A percentile compares a stretch with the other conserved stretches of the same genome.
phyloP scores from a whole-genome alignment of 2,888 invertebrate genomes.

The Sceliomorpha sp. region DNA sequence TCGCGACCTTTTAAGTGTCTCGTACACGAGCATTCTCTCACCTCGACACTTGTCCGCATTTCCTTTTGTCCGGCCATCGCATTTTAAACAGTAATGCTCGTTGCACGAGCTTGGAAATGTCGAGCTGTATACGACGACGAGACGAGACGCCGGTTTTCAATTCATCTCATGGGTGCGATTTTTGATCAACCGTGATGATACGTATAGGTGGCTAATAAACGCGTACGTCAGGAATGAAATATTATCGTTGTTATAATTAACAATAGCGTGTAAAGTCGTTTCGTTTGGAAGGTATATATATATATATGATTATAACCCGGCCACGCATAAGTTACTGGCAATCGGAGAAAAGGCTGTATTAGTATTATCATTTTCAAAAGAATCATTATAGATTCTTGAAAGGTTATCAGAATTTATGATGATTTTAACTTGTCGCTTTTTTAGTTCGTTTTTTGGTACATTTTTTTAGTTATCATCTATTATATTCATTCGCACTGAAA shows the following conservation, averaged over 20 bases:
- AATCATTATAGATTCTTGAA: no score
- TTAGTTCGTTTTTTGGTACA: no score
- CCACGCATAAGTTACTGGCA: no score
- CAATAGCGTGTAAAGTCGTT: slow-evolving; percentile 6
- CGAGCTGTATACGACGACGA: slow-evolving; percentile 8
- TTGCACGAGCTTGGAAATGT: slow-evolving; percentile 25
- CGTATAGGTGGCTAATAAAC: slow-evolving; percentile 21
- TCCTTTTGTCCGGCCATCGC: slow-evolving; percentile 35
- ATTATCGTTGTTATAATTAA: slow-evolving; percentile 31
- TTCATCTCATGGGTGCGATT: slow-evolving; percentile 41
- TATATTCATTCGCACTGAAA: no score
- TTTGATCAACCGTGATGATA: slow-evolving; percentile 13
- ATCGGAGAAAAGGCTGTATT: no score
- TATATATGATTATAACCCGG: no score
- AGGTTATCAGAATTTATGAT: no score
- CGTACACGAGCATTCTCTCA: slow-evolving; percentile 21
- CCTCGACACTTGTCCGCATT: slow-evolving; percentile 25
- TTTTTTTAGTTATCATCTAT: no score
- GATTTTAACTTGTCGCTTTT: no score
- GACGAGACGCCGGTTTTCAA: slow-evolving; percentile 24
- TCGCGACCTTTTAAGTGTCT: slow-evolving; percentile 43
- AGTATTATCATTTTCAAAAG: no score
- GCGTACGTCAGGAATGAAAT: slow-evolving; percentile 14
- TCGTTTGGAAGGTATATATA: slow-evolving; percentile 1
- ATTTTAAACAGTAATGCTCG: slow-evolving; percentile 15